Evolutionary conservation across 2,888 invertebrate genomes (phyloP), one percentile per base, ranked within the genome.

Genomic region (Caenorhabditis uteleia): DNA sequence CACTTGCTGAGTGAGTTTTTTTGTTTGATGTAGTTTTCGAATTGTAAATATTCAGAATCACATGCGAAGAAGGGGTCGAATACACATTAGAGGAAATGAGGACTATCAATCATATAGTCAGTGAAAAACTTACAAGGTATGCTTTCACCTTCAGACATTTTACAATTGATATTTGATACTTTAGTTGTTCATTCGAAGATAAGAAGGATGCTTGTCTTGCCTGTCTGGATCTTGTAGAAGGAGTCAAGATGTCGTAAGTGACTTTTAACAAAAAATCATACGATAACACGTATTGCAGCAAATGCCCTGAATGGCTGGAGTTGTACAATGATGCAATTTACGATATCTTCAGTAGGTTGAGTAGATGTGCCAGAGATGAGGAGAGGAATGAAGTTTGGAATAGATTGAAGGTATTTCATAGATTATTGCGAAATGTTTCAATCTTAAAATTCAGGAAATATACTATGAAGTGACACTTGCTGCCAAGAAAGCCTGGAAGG

Each of bases 331-430:
- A 75, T 25, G 49, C 69, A 12, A 58, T 73, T 7, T 75, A 75
- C 42, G 75, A 75, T 8, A 56, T 64, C 8, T 73, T 75, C 58
- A 70, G 70, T 14, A 70, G 69, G 49, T 48, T 75, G 43, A 75
- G 68, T 46, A 50, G 75, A 33, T 64, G 57, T 40, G 70, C 67
- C 8, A 31, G 75, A 45, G 75, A 75, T 8, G 72, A 69, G 33
- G 72, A 75, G 43, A 56, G 75, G 38, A 54, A 51, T 46, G 59
- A 69, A n/a, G 69, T 56, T 10, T 75, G 75, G 75, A 65, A 68
- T 53, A 49, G 59, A 18, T 36, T 68, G 5, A 75, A 75, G 62
- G 74, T 74, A 43, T 16, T 29, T 4, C 10, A 40, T 10, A 33
- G n/a, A n/a, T n/a, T n/a, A n/a, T n/a, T n/a, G n/a, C n/a, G n/a